Conservation (phyloP, 2,113 vertebrate genomes). For the Cochlearius cochlearius region DNA sequence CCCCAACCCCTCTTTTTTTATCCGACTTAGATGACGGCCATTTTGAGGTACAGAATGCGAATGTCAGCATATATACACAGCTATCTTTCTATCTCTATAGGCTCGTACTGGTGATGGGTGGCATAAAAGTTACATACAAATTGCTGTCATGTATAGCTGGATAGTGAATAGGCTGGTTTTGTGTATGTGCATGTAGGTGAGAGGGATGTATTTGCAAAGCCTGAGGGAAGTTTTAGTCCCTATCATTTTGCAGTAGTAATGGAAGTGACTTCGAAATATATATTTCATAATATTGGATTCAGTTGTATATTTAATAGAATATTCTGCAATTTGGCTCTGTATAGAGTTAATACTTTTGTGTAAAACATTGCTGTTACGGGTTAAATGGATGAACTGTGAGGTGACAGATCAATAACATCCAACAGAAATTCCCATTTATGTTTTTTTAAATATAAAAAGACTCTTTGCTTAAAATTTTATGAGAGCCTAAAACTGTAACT, state of each 20-base stretch:
- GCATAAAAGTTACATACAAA: not conserved
- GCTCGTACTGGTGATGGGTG: not conserved
- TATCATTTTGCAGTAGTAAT: not conserved
- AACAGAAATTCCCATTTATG: not conserved
- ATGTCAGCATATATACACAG: not conserved
- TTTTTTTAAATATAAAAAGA: not conserved
- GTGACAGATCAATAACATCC: not conserved
- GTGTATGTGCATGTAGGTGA: not conserved
- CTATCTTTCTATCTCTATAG: not conserved
- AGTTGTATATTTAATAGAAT: not conserved
- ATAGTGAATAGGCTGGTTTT: not conserved
- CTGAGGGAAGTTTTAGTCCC: not conserved
- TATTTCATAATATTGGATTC: not conserved
- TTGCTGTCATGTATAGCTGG: not conserved
- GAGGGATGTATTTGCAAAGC: not conserved
- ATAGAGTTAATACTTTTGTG: not conserved
- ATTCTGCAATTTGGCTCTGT: not conserved
- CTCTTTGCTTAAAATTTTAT: not conserved
- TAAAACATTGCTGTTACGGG: not conserved
- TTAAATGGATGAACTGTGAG: not conserved
- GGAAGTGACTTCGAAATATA: not conserved
- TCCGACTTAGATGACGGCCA: not conserved
- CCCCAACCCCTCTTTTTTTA: accelerated
- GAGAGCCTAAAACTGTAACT: not conserved
- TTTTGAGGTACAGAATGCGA: slow-evolving; percentile 5